These are phyloP conservation scores for Drosophila meridiana DNA, from an alignment of 2,888 invertebrate genomes.

Conservation along the genomic window DNA sequence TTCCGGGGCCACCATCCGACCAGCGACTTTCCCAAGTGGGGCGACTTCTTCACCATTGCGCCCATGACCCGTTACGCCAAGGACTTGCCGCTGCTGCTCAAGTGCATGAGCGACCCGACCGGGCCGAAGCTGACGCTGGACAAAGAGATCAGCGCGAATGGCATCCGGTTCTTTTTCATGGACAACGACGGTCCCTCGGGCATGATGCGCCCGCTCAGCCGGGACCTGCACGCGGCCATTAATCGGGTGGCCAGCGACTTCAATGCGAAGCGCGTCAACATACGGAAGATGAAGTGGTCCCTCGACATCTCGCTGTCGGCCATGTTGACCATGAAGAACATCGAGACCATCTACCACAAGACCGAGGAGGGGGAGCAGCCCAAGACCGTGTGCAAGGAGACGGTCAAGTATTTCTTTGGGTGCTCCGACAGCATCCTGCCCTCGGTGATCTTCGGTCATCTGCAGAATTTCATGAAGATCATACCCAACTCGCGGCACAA, in stretches of 20 bases:
- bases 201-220: slow-evolving; percentile 86
- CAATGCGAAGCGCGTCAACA: slow-evolving; percentile 86
- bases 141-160: slow-evolving; percentile 86
- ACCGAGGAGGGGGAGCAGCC: slow-evolving; percentile 88
- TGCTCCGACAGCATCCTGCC: slow-evolving; percentile 86
- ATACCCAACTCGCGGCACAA: slow-evolving; percentile 87
- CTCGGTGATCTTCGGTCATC: slow-evolving; percentile 87
- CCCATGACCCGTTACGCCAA: slow-evolving; percentile 95
- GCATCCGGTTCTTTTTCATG: slow-evolving; percentile 92
- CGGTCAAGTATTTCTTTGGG: slow-evolving; percentile 87
- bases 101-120: slow-evolving; percentile 88
- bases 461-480: slow-evolving; percentile 87
- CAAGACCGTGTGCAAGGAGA: slow-evolving; percentile 88
- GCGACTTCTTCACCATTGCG: slow-evolving; percentile 91
- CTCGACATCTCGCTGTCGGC: slow-evolving; percentile 87
- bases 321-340: slow-evolving; percentile 88
- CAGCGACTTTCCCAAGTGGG: slow-evolving; percentile 87
- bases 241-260: slow-evolving; percentile 84
- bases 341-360: slow-evolving; percentile 88
- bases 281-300: slow-evolving; percentile 88
- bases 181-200: slow-evolving; percentile 90
- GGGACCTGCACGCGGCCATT: slow-evolving; percentile 84
- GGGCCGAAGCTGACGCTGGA: slow-evolving; percentile 86
- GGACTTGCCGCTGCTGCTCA: slow-evolving; percentile 91
- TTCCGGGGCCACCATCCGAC: slow-evolving; percentile 89